Evolutionary conservation across 2,113 vertebrate genomes (phyloP).

Genomic region (Apeltes quadracus): DNA sequence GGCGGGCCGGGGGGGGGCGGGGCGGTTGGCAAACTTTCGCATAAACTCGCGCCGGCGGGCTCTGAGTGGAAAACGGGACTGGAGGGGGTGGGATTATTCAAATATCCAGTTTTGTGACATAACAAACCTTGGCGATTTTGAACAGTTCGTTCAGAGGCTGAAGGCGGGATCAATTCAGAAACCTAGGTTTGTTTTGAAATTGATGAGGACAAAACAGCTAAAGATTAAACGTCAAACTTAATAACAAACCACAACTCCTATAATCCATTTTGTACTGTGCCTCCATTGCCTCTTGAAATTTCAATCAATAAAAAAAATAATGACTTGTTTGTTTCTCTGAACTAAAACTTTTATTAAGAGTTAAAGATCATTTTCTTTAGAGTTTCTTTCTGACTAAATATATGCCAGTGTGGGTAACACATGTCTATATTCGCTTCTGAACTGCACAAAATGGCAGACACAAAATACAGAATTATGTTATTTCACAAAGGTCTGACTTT

Average conservation of each 20-base stretch:
- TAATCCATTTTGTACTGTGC: not conserved
- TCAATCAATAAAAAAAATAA: conserved; percentile 21
- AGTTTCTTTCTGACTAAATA: not conserved
- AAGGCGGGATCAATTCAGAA: too few species aligned
- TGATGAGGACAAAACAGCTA: conserved; percentile 11
- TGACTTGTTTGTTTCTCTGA: not conserved
- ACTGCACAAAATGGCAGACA: conserved; percentile 5
- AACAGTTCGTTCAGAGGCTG: too few species aligned
- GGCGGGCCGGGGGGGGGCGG: too few species aligned
- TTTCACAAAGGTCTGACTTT: conserved; percentile 37
- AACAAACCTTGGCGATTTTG: too few species aligned
- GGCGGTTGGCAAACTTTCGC: too few species aligned
- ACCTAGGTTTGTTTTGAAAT: not conserved
- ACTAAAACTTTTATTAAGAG: conserved; percentile 17
- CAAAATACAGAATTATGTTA: conserved; percentile 41
- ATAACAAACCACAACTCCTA: not conserved
- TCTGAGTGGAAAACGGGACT: too few species aligned
- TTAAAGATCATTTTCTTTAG: conserved; percentile 4
- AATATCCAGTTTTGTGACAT: too few species aligned
- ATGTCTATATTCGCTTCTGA: conserved; percentile 9
- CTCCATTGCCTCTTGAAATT: not conserved
- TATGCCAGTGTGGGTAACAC: not conserved
- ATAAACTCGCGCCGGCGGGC: too few species aligned
- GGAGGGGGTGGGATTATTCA: too few species aligned
- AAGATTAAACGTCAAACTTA: not conserved